A percentile compares a stretch with the other conserved stretches of the same genome.
These are phyloP conservation scores for Heliconius hortense DNA, from an alignment of 2,888 invertebrate species.

Conservation along the genomic window DNA sequence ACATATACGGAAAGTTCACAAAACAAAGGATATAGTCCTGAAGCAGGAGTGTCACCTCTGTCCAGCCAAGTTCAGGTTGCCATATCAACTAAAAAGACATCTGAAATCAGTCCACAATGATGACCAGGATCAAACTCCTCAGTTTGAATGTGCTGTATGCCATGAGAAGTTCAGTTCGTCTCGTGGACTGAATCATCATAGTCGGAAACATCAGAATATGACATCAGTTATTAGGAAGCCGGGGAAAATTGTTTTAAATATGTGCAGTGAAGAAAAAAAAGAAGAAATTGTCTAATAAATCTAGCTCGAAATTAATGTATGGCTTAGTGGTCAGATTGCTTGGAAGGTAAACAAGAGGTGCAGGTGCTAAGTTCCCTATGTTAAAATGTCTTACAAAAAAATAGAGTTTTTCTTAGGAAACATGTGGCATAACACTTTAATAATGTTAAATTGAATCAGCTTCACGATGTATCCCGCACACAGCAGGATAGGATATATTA, in stretches of 20 bases:
- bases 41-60: conserved; percentile 63
- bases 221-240: conserved; percentile 19
- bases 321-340: too few relatives aligned
- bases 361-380: too few relatives aligned
- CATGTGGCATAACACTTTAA: too few relatives aligned
- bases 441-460: too few relatives aligned
- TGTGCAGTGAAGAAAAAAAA: conserved; percentile 23
- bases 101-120: conserved; percentile 54
- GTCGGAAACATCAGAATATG: conserved; percentile 56
- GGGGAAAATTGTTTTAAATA: conserved; percentile 30
- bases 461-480: too few relatives aligned
- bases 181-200: conserved; percentile 61
- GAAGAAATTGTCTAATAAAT: conserved; percentile 16
- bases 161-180: conserved; percentile 60
- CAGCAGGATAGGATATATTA: too few relatives aligned
- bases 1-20: conserved; percentile 63
- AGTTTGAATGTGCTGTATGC: conserved; percentile 59
- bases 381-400: too few relatives aligned
- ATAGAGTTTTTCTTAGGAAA: too few relatives aligned
- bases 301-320: too few relatives aligned
- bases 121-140: conserved; percentile 41
- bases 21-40: conserved; percentile 47
- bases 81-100: conserved; percentile 61
- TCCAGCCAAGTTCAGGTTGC: conserved; percentile 62
- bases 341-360: too few relatives aligned